These are phyloP conservation scores for Sciurus niger DNA, from an alignment of 2,113 vertebrate species.

Conservation along the genomic window DNA sequence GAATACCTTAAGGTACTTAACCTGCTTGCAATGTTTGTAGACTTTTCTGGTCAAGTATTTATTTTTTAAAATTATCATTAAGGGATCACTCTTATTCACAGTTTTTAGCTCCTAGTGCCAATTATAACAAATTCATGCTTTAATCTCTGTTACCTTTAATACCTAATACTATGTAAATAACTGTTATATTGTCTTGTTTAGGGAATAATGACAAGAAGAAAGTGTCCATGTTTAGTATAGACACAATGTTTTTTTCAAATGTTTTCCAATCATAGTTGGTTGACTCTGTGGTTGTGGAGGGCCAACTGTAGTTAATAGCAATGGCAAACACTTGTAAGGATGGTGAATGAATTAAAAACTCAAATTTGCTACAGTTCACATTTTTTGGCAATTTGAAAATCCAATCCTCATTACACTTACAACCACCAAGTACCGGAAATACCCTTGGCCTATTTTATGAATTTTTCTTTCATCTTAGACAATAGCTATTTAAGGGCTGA, in stretches of 20 bases:
- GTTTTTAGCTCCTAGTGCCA: neutral
- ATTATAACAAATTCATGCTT: neutral
- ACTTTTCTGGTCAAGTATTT: slow-evolving; percentile 28
- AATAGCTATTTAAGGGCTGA: neutral
- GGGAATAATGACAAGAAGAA: neutral
- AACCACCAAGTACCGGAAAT: neutral
- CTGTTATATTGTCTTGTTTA: neutral
- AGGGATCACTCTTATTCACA: neutral
- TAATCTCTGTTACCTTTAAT: neutral
- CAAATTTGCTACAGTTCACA: neutral
- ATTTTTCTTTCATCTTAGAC: neutral
- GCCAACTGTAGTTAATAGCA: neutral
- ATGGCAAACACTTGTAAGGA: neutral
- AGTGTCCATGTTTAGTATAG: neutral
- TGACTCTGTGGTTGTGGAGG: neutral
- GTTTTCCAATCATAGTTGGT: neutral
- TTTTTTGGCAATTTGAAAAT: slow-evolving; percentile 40
- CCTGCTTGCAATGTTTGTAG: slow-evolving; percentile 49
- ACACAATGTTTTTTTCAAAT: neutral
- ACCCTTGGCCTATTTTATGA: neutral
- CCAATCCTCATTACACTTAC: neutral
- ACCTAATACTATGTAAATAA: neutral
- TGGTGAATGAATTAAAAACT: slow-evolving; percentile 42
- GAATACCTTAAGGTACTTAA: slow-evolving; percentile 74
- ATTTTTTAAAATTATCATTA: slow-evolving; percentile 48